These are phyloP conservation scores for Drosophila peninsularis DNA, from an alignment of 2,888 invertebrate species.

Conservation along the genomic window DNA sequence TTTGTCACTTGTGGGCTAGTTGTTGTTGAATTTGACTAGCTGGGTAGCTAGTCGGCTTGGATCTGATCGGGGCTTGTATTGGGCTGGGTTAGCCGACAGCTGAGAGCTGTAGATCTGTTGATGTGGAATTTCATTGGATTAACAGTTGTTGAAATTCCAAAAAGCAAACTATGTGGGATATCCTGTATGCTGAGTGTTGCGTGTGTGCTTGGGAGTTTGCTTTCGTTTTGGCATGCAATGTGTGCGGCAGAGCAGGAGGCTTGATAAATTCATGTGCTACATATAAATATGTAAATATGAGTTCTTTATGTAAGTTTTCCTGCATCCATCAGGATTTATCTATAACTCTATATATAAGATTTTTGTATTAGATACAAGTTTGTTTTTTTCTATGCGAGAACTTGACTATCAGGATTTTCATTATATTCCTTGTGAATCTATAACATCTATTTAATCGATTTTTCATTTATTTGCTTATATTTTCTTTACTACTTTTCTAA, in stretches of 20 bases:
- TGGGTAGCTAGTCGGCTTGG: constrained; percentile 29
- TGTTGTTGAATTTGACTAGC: constrained; percentile 37
- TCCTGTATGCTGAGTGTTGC: constrained; percentile 15
- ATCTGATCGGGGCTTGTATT: constrained; percentile 13
- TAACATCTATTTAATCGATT: too few species aligned
- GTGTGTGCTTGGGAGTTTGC: not conserved
- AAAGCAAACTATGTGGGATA: constrained; percentile 26
- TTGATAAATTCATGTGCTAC: not conserved
- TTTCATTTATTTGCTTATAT: not conserved
- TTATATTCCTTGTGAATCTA: too few species aligned
- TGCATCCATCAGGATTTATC: too few species aligned
- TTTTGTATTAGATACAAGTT: too few species aligned
- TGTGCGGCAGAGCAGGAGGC: not conserved
- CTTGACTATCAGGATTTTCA: too few species aligned
- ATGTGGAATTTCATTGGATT: constrained; percentile 29
- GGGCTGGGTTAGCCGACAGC: constrained; percentile 10
- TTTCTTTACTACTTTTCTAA: not conserved
- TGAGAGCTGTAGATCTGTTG: constrained; percentile 3
- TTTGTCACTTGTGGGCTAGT: constrained; percentile 71
- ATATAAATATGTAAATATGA: too few species aligned
- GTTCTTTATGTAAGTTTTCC: too few species aligned
- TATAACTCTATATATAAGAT: too few species aligned
- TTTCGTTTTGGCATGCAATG: constrained; percentile 1
- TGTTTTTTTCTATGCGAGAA: too few species aligned
- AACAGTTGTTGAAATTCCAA: constrained; percentile 22